Conservation (phyloP, 1,140 invertebrate species). For the Globodera rostochiensis region DNA sequence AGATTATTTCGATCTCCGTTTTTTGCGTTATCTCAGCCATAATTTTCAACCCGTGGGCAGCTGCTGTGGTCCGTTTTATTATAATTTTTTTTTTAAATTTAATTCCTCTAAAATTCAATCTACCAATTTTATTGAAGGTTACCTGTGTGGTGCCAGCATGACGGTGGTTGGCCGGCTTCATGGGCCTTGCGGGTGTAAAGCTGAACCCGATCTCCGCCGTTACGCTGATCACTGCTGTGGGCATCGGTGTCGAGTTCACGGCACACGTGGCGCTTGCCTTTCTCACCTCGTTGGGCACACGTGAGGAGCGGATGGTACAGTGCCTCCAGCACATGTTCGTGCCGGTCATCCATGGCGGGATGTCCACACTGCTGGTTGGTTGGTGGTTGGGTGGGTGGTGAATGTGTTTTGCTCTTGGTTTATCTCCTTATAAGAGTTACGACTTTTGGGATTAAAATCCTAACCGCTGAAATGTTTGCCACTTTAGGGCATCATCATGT, state of each 20-base stretch:
- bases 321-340: constrained; percentile 80
- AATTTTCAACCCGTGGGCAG: constrained; percentile 63
- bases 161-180: constrained; percentile 81
- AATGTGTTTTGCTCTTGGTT: no score
- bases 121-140: neutral
- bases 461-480: no score
- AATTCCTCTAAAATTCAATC: no score
- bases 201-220: constrained; percentile 87
- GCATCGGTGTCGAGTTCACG: constrained; percentile 83
- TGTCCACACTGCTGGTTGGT: constrained; percentile 76
- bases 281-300: constrained; percentile 81
- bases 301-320: constrained; percentile 77
- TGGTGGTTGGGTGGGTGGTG: neutral
- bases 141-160: constrained; percentile 69
- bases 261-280: constrained; percentile 84
- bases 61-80: constrained; percentile 74
- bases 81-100: neutral
- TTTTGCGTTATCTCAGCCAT: constrained; percentile 73
- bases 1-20: constrained; percentile 17
- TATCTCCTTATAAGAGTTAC: no score
- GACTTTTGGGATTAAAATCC: no score
- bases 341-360: constrained; percentile 78
- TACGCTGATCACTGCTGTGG: constrained; percentile 76
- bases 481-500: constrained; percentile 76
- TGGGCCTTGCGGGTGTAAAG: constrained; percentile 82